phyloP scores from a whole-genome alignment of 2,797 vertebrate species.

The Lithobates pipiens region DNA sequence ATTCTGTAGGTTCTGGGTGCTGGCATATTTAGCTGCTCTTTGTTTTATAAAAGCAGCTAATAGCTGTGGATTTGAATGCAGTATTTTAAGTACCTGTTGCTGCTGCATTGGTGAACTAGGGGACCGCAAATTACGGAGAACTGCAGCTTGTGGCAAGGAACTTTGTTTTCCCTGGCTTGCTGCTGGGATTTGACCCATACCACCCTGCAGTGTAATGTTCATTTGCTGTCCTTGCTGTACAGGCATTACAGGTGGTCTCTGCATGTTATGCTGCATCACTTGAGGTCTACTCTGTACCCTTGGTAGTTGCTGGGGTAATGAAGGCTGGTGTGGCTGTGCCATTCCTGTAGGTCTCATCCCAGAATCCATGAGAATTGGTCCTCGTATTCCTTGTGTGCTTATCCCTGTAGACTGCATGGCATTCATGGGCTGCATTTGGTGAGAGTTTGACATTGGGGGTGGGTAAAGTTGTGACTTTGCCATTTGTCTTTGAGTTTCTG shows the following conservation, averaged over 20 bases:
- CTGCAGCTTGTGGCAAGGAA: slow-evolving; percentile 88
- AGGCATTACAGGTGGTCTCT: slow-evolving; percentile 79
- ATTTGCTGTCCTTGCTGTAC: slow-evolving; percentile 83
- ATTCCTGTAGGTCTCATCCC: slow-evolving; percentile 77
- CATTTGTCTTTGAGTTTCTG: slow-evolving; percentile 95
- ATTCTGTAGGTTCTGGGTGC: slow-evolving; percentile 72
- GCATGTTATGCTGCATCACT: slow-evolving; percentile 81
- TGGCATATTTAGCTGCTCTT: slow-evolving; percentile 88
- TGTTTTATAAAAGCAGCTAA: slow-evolving; percentile 98
- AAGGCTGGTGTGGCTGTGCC: slow-evolving; percentile 63
- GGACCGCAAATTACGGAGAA: slow-evolving; percentile 91
- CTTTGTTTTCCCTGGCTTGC: slow-evolving; percentile 77
- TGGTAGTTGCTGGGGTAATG: slow-evolving; percentile 77
- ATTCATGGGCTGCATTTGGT: slow-evolving; percentile 79
- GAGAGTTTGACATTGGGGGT: slow-evolving; percentile 86
- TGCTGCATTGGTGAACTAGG: slow-evolving; percentile 95
- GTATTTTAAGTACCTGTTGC: slow-evolving; percentile 96
- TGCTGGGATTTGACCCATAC: slow-evolving; percentile 83
- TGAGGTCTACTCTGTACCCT: slow-evolving; percentile 84
- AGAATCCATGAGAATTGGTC: slow-evolving; percentile 84
- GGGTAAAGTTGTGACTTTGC: slow-evolving; percentile 91
- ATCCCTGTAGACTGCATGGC: slow-evolving; percentile 78
- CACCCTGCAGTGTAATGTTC: slow-evolving; percentile 88
- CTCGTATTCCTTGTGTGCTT: slow-evolving; percentile 78
- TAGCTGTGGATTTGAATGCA: slow-evolving; percentile 92